Conservation (phyloP, 2,113 vertebrate species). For the Ammodytes dubius region DNA sequence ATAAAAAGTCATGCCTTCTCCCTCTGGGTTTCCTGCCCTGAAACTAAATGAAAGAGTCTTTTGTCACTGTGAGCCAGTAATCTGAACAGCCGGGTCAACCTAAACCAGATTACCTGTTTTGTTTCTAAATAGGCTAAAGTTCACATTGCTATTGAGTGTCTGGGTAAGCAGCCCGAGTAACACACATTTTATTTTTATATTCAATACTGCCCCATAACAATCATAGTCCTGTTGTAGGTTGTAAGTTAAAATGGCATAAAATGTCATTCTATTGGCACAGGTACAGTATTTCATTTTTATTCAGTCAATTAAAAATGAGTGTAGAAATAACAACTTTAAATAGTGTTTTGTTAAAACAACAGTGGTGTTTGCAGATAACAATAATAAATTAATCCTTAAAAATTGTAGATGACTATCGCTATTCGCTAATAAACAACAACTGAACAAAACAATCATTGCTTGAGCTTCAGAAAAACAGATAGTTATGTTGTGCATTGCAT, state of each 20-base stretch:
- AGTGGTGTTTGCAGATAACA: background rate
- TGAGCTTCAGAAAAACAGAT: too few species aligned
- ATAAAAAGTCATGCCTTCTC: slow-evolving; percentile 11
- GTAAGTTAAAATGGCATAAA: background rate
- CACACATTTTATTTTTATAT: slow-evolving; percentile 23
- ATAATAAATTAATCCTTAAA: background rate
- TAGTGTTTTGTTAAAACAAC: background rate
- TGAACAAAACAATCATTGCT: too few species aligned
- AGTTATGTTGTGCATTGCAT: too few species aligned
- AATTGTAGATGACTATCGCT: too few species aligned
- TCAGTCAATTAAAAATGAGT: background rate
- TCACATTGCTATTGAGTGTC: slow-evolving; percentile 43
- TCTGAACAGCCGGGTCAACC: slow-evolving; percentile 53
- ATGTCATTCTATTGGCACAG: background rate
- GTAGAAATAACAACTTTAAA: background rate
- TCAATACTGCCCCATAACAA: background rate
- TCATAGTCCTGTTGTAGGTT: background rate
- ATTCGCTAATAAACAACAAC: too few species aligned
- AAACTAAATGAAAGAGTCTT: slow-evolving; percentile 69
- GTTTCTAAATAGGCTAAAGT: slow-evolving; percentile 69
- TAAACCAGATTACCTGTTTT: slow-evolving; percentile 47
- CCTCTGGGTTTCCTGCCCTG: slow-evolving; percentile 2
- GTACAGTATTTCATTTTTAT: background rate
- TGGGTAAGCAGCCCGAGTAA: slow-evolving; percentile 14
- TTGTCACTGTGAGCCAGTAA: slow-evolving; percentile 68